Percentiles rank a stretch among this genome's conserved stretches.
Conservation (phyloP, 2,888 invertebrate species). For the Oasisia sp. region DNA sequence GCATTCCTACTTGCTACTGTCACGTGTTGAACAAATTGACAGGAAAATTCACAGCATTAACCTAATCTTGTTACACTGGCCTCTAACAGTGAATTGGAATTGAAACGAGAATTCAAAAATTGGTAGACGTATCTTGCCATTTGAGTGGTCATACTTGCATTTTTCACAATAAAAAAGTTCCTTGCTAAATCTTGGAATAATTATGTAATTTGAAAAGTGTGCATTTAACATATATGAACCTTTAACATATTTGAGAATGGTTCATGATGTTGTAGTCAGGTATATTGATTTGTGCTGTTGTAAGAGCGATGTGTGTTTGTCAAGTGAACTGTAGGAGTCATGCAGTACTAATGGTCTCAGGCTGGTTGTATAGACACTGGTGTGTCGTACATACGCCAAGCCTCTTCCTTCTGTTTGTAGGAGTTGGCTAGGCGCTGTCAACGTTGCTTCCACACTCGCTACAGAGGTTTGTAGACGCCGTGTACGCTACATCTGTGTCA, state of each 20-base stretch:
- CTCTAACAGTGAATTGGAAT: neutral
- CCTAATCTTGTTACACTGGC: neutral
- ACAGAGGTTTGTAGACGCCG: neutral
- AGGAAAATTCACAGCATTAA: neutral
- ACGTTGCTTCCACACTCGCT: neutral
- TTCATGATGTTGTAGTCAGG: neutral
- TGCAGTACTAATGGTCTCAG: slow-evolving; percentile 4
- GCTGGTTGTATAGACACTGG: slow-evolving; percentile 13
- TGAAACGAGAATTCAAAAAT: neutral
- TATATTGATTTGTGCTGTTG: too few relatives aligned
- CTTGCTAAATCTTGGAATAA: neutral
- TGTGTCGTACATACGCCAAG: slow-evolving; percentile 10
- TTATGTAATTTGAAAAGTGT: neutral
- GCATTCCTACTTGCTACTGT: neutral
- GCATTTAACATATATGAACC: neutral
- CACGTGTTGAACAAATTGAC: neutral
- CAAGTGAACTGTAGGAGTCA: neutral
- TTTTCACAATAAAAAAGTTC: neutral
- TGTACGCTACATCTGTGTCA: neutral
- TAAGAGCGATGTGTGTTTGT: neutral
- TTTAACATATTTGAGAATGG: neutral
- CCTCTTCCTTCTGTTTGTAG: slow-evolving; percentile 9
- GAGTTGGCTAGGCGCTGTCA: neutral
- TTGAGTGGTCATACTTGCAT: neutral
- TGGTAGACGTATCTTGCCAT: neutral